phyloP scores from a whole-genome alignment of 2,888 invertebrate genomes.

The Ypsolopha scabrella region DNA sequence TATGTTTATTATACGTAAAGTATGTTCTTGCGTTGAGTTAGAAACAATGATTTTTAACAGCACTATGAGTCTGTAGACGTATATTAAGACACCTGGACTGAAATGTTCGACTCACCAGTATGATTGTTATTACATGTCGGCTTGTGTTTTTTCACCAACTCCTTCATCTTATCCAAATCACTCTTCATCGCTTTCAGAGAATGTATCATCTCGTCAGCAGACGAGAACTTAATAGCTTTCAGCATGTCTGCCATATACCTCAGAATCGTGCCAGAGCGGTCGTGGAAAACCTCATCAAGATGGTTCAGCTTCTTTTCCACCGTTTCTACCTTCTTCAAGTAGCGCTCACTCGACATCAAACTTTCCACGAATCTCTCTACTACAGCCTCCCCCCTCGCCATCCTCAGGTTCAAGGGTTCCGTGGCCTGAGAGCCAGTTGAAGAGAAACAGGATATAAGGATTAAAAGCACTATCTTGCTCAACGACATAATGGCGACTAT shows the following conservation, averaged over 20 bases:
- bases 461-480: too few relatives aligned
- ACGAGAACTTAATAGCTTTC: constrained; percentile 22
- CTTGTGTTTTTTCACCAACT: constrained; percentile 18
- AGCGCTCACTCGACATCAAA: constrained; percentile 49
- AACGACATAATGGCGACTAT: too few relatives aligned
- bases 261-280: constrained; percentile 47
- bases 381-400: constrained; percentile 11
- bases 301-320: constrained; percentile 54
- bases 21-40: too few relatives aligned
- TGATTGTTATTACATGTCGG: constrained; percentile 2
- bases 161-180: constrained; percentile 32
- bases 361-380: constrained; percentile 52
- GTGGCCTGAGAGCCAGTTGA: too few relatives aligned
- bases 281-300: constrained; percentile 54
- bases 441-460: too few relatives aligned
- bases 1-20: too few relatives aligned
- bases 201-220: constrained; percentile 21
- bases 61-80: too few relatives aligned
- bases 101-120: neutral
- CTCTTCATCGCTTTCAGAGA: constrained; percentile 23
- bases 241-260: constrained; percentile 39
- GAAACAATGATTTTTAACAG: too few relatives aligned
- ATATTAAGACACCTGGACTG: constrained; percentile 15
- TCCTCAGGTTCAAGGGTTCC: too few relatives aligned
- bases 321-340: constrained; percentile 56